Evolutionary conservation across 92 coral and sea anemone genomes (phyloP).

Genomic region (Virgularia gustaviana): DNA sequence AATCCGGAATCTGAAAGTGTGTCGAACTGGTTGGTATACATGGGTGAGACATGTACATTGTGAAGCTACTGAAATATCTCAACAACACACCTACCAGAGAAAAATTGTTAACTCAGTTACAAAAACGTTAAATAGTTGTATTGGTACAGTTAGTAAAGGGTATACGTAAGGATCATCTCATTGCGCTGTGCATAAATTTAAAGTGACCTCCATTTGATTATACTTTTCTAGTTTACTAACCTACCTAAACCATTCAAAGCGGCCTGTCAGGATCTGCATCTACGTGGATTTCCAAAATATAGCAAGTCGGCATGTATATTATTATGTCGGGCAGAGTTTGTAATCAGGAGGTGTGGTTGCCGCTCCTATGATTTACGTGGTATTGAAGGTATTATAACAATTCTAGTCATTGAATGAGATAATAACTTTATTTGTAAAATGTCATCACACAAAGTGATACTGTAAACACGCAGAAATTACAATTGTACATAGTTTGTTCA

Average conservation of each 20-base stretch:
- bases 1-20: too few relatives aligned
- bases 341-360: slow-evolving; percentile 79
- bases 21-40: too few relatives aligned
- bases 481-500: too few relatives aligned
- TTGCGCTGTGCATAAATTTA: not conserved
- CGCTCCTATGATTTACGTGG: slow-evolving; percentile 80
- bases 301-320: slow-evolving; percentile 92
- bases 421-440: not conserved
- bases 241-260: slow-evolving; percentile 87
- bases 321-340: slow-evolving; percentile 87
- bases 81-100: too few relatives aligned
- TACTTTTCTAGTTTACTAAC: slow-evolving; percentile 68
- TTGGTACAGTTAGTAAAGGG: too few relatives aligned
- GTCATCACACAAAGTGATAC: not conserved
- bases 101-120: too few relatives aligned
- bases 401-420: not conserved
- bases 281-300: slow-evolving; percentile 84
- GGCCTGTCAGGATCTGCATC: slow-evolving; percentile 75
- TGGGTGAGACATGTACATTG: too few relatives aligned
- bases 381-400: slow-evolving; percentile 63
- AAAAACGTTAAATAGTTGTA: too few relatives aligned
- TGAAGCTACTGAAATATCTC: too few relatives aligned
- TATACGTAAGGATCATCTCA: not conserved
- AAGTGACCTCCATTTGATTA: not conserved
- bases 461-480: too few relatives aligned